phyloP scores from a whole-genome alignment of 2,797 vertebrate genomes.

The Falco peregrinus region DNA sequence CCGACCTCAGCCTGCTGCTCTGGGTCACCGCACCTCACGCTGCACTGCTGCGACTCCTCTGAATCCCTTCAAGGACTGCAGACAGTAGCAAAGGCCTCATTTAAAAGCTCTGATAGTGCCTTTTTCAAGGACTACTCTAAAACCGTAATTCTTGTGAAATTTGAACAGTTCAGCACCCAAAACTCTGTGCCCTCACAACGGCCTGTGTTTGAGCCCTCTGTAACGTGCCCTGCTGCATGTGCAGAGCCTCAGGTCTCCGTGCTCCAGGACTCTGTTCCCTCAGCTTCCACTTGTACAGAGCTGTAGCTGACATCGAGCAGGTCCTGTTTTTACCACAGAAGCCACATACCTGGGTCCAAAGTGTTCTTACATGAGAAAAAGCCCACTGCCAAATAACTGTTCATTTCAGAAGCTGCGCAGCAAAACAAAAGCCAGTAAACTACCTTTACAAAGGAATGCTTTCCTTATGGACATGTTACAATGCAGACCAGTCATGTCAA shows the following conservation, averaged over 20 bases:
- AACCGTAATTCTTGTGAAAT: not conserved
- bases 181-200: not conserved
- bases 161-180: not conserved
- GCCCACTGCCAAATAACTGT: not conserved
- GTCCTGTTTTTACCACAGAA: not conserved
- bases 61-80: not conserved
- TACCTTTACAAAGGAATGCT: constrained; percentile 24
- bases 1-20: not conserved
- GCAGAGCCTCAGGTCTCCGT: not conserved
- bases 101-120: not conserved
- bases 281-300: not conserved
- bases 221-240: not conserved
- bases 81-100: not conserved
- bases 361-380: not conserved
- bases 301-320: not conserved
- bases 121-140: not conserved
- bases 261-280: not conserved
- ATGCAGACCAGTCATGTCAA: constrained; percentile 71
- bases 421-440: constrained; percentile 1
- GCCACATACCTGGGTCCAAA: not conserved
- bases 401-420: not conserved
- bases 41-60: not conserved
- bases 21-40: not conserved
- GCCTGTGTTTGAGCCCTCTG: not conserved
- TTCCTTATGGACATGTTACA: constrained; percentile 23